Evolutionary conservation across 2,113 vertebrate species (phyloP).

Genomic region (human): GRCh38 chr12:127074001-127074500

Average conservation of each 20-base stretch:
- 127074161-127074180: not conserved
- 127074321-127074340: not conserved
- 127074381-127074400: not conserved
- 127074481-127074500: not conserved
- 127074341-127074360: not conserved
- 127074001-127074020: not conserved
- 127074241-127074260: not conserved
- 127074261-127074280: not conserved
- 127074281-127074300: constrained; percentile 9
- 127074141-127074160: fast-evolving
- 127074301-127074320: not conserved
- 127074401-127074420: not conserved
- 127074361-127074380: not conserved
- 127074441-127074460: not conserved
- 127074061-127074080: not conserved
- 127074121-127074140: not conserved
- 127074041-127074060: not conserved
- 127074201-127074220: not conserved
- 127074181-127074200: not conserved
- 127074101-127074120: too few relatives aligned
- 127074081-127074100: not conserved
- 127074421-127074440: not conserved
- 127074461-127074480: not conserved
- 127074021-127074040: not conserved
- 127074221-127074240: not conserved